Conservation (phyloP, 2,888 invertebrate genomes). For the Lutraria lutraria region DNA sequence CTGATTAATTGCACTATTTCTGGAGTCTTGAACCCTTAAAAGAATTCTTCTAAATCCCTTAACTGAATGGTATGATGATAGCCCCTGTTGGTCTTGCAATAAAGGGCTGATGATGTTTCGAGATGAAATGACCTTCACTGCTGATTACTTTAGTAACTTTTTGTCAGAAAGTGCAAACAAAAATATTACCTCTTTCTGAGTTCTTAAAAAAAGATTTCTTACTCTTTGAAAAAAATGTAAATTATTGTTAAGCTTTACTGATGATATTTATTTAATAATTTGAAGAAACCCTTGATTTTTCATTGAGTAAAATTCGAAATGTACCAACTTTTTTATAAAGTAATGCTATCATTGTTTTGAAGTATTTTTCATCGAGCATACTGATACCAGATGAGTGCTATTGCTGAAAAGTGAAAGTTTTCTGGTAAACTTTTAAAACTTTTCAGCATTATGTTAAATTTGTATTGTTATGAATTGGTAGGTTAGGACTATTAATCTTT, state of each 20-base stretch:
- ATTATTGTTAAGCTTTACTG: not conserved
- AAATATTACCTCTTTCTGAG: not conserved
- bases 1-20: too few relatives aligned
- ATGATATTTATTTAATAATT: not conserved
- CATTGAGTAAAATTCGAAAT: not conserved
- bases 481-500: conserved; percentile 10
- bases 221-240: not conserved
- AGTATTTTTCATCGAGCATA: not conserved
- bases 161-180: not conserved
- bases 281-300: not conserved
- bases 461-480: conserved; percentile 16
- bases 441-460: conserved; percentile 18
- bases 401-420: conserved; percentile 3
- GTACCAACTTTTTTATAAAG: not conserved
- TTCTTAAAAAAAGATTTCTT: not conserved
- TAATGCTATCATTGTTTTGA: too few relatives aligned
- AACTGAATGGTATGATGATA: not conserved
- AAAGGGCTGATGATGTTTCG: conserved; percentile 44
- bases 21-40: too few relatives aligned
- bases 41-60: too few relatives aligned
- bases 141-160: conserved; percentile 22
- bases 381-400: not conserved
- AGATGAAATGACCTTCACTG: conserved; percentile 35
- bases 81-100: conserved; percentile 20
- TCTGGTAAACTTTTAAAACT: not conserved